Percentiles rank a stretch among this genome's conserved stretches.
Conservation (phyloP, 2,888 invertebrate species). For the Oligia strigilis region DNA sequence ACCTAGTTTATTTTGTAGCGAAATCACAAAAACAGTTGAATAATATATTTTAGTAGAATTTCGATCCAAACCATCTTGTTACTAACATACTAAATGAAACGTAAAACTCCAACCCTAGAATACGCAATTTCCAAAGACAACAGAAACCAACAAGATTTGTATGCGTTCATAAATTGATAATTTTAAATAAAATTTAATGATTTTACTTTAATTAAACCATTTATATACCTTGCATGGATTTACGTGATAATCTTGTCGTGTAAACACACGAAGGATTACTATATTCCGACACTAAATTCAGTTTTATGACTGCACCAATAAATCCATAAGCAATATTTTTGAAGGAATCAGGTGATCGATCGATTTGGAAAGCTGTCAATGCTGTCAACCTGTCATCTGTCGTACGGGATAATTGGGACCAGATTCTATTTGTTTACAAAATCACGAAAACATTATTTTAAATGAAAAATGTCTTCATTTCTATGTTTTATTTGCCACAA, state of each 20-base stretch:
- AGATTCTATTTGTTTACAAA: constrained; percentile 37
- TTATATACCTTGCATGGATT: not conserved
- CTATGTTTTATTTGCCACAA: constrained; percentile 86
- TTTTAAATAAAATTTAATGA: too few relatives aligned
- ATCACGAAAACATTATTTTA: not conserved
- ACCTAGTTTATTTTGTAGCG: not conserved
- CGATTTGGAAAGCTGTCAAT: constrained; percentile 29
- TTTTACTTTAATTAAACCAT: not conserved
- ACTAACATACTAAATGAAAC: not conserved
- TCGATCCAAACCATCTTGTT: rapidly evolving
- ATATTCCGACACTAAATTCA: not conserved
- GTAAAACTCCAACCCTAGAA: constrained; percentile 14
- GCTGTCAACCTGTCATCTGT: constrained; percentile 23
- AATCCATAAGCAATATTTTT: constrained; percentile 25
- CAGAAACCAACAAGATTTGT: not conserved
- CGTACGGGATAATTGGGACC: constrained; percentile 1
- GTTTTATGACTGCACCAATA: not conserved
- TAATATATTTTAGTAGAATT: not conserved
- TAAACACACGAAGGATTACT: too few relatives aligned
- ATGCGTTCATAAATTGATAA: constrained; percentile 36
- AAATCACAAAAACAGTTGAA: not conserved
- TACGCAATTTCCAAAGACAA: constrained; percentile 62
- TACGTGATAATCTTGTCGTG: not conserved
- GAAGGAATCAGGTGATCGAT: constrained; percentile 37
- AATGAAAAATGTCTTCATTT: constrained; percentile 78